Evolutionary conservation across 2,888 invertebrate species (phyloP), one percentile per base, ranked within the genome.

Genomic region (Phymatocera aterrima): DNA sequence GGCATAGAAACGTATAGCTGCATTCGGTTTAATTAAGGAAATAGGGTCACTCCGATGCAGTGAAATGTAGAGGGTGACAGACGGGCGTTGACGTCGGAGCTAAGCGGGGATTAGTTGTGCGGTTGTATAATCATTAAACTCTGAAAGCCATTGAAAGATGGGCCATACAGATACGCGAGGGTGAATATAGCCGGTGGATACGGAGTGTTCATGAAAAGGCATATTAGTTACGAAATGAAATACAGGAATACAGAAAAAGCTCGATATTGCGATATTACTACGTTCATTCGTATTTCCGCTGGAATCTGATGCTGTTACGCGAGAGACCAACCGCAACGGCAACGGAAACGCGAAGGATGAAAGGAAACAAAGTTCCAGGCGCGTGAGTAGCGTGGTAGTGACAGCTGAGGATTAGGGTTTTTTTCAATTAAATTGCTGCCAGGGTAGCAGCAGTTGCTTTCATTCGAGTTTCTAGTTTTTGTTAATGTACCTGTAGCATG

Each of bases 301-400:
- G 21, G 51, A n/a, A 18, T 72, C 46, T 15, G 46, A 43, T 15
- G 46, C 24, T 68, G 68, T 24, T 46, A 51, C 34, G 21, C 31
- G 34, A 51, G n/a, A n/a, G n/a, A n/a, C n/a, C n/a, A n/a, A n/a
- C n/a, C n/a, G n/a, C n/a, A 12, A 51, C 48, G 34, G n/a, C n/a
- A 51, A 31, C 51, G 31, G 10, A 31, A 48, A 48, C 31, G 31
- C 34, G 6, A 72, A 72, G 34, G 18, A 34, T 34, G 12, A 48
- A 51, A 31, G 34, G 43, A 72, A 48, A 48, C 31, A 72, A 21
- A 31, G 72, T 31, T 28, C 28, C 43, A 51, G 24, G n/a, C 51
- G 51, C 21, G 72, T n/a, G 24, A 51, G 51, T 51, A 51, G n/a
- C 72, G 72, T 72, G 72, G 34, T 48, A 51, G 34, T 48, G 72